Base-by-base conservation (phyloP, 2,113 vertebrate genomes). In the Salvelinus fontinalis region DNA sequence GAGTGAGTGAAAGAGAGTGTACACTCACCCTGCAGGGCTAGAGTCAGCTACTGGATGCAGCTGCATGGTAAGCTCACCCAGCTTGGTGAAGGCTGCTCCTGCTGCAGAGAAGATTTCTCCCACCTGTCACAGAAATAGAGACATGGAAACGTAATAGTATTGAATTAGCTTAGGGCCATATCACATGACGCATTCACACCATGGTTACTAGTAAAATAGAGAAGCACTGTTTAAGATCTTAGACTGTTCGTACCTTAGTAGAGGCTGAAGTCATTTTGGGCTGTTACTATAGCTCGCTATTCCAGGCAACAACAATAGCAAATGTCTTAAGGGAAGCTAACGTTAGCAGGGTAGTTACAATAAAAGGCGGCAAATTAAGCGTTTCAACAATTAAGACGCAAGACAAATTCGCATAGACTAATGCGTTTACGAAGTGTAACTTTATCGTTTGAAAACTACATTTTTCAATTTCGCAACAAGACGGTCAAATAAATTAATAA, bases 91-190 rank as follows among this genome's bases (percentile, higher is more conserved):
- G 6, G 96, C 96, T 18, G 95, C 95, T 7, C 96, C 96, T 0
- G 96, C 96, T 1, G 96, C 96, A 0, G 96, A 97, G 92, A 97
- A 97, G 73, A 97, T 97, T 91, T 97, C 96, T 6, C 96, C 96
- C 29, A 97, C 96, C 96, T 97, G 82, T 62, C 39, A 39, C 8
- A 44, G 39, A 44, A 44, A 39, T 34, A 34, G 39, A 39, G 8
- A 9, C 39, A 44, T 44, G 9, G 39, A 12, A 44, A 44, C 39
- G 39, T 11, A 44, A 44, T 11, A 44, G 39, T 44, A 44, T 44
- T 44, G 11, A 0, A 44, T 44, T 44, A 44, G 39, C 2, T 44
- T 44, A 44, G 39, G 39, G 39, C 39, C 39, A 44, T 44, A 44
- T 44, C 39, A 44, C 3, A 11, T 44, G 39, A 54, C 12, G 16